These are phyloP conservation scores for Halcyon smyrnensis DNA, from an alignment of 2,797 vertebrate genomes.

Conservation along the genomic window DNA sequence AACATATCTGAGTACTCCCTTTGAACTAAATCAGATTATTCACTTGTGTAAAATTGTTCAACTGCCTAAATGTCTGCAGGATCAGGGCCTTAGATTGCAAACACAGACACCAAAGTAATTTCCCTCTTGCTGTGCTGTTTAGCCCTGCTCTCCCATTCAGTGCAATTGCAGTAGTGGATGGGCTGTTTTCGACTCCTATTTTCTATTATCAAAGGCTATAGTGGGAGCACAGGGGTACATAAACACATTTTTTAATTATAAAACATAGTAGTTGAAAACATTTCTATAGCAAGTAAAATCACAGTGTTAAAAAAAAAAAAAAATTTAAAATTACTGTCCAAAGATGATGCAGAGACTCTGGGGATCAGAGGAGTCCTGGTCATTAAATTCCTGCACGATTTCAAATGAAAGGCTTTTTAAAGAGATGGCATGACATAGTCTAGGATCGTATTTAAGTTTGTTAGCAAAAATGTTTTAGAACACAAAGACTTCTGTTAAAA, in stretches of 20 bases:
- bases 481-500: background rate
- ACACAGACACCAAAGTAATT: constrained; percentile 65
- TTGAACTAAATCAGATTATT: constrained; percentile 70
- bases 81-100: constrained; percentile 45
- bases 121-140: constrained; percentile 67
- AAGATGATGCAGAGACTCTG: background rate
- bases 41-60: constrained; percentile 64
- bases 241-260: constrained; percentile 71
- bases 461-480: background rate
- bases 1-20: constrained; percentile 47
- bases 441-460: background rate
- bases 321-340: background rate
- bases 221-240: constrained; percentile 53
- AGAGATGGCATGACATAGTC: background rate
- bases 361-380: background rate
- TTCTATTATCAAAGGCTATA: constrained; percentile 38
- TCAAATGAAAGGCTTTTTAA: background rate
- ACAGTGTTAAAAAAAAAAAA: background rate
- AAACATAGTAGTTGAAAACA: constrained; percentile 38
- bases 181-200: background rate
- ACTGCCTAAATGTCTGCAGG: constrained; percentile 40
- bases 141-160: constrained; percentile 59
- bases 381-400: background rate
- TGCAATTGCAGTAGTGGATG: constrained; percentile 41
- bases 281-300: background rate